Base-by-base conservation (phyloP, 2,113 vertebrate genomes). In the Eurypyga helias region DNA sequence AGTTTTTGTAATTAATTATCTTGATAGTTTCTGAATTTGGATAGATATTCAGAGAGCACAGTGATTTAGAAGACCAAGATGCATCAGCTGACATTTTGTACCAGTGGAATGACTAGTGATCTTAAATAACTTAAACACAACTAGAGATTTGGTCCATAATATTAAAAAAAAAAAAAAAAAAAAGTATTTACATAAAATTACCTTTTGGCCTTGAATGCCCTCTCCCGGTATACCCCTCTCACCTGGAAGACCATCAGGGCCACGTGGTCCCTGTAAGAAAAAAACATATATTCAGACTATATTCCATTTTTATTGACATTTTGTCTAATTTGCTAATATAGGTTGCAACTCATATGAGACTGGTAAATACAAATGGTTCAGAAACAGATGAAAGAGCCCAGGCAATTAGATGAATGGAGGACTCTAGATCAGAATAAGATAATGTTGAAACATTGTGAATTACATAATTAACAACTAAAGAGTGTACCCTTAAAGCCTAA, bases 121-220 rank as follows among this genome's bases (percentile, higher is more conserved):
- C n/a, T 84, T 45, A 75, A 70, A 34, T 54, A 82, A 70, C n/a
- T 55, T 73, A 57, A 31, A 48, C 5, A 29, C 11, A 60, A 79
- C 17, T 17, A 25, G 19, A 83, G 60, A 90, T 82, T 28, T 41
- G 18, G 26, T 19, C 23, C n/a, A 66, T 8, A 45, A 49, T 6
- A 7, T 65, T 58, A 38, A 76, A 41, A 41, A 41, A 41, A 41
- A 41, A 41, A 41, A 41, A 41, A 41, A 87, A 55, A 61, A 61
- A 28, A 36, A 61, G 13, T 41, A 77, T 25, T 65, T 73, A 45
- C 51, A 66, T 64, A 60, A 75, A 73, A 60, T 88, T 97, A 99
- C 99, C 98, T 99, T 99, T 43, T 97, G 80, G 20, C 99, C 99
- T 92, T 97, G 98, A 64, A 98, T 94, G 76, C 99, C 98, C 96